Base-by-base conservation (phyloP, 1,140 invertebrate species). In the Lordiphosa collinella region DNA sequence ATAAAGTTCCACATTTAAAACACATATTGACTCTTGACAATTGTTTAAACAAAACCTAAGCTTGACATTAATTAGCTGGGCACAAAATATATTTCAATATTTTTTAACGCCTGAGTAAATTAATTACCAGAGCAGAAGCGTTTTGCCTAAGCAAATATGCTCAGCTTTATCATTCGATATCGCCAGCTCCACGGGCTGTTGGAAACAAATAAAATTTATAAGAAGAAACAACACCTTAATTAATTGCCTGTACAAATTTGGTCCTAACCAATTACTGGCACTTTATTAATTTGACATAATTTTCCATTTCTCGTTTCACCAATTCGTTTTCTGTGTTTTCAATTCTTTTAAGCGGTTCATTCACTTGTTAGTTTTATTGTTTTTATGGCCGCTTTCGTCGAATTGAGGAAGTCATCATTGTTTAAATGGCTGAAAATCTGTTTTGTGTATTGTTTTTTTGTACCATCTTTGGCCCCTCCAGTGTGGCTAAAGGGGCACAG, bases 21-120 rank as follows among this genome's bases (percentile, higher is more conserved):
- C 34, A 55, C 71, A 80, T 71, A 80, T 59, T 68, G 36, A 44
- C 35, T 9, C 11, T 37, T 52, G 32, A 60, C 74, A 79, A 67
- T 74, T 79, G 75, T 29, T 53, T 50, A 82, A 78, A 76, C 64
- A 75, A 52, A 16, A 58, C 35, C 32, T 29, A 29, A 18, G 11
- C 36, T 18, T 52, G 55, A 79, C 76, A 70, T 66, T 82, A 79
- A 79, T 79, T 79, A 79, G 71, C 58, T 46, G 48, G 36, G 16
- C 36, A 49, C 34, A 32, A 61, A 62, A 71, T 29, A 8, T 43
- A 48, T 50, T 50, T 53, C 56, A 44, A 68, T 68, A 59, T 51
- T 48, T 47, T 41, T 44, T 50, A 60, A 57, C 44, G 53, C 48
- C 41, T 34, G 48, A 13, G 32, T 14, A 57, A 64, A 69, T 74